phyloP scores from a whole-genome alignment of 2,113 vertebrate species.

The Notechis scutatus region DNA sequence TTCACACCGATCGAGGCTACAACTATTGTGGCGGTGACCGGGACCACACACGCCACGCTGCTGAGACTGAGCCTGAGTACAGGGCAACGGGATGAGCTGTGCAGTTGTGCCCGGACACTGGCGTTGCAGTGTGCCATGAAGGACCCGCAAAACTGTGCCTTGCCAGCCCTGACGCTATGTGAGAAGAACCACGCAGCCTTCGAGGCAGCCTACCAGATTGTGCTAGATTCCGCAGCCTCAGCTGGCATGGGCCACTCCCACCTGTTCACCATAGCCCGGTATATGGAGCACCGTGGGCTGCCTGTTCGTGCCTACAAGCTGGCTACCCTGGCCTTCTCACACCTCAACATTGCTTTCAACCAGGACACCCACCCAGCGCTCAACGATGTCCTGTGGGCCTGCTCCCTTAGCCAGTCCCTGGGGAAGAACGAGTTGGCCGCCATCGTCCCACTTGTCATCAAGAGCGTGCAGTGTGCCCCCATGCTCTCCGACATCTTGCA shows the following conservation, averaged over 20 bases:
- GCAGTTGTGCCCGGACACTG: conserved; percentile 64
- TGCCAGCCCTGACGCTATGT: conserved; percentile 68
- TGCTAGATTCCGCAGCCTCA: conserved; percentile 59
- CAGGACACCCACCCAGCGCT: conserved; percentile 71
- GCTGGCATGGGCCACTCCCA: conserved; percentile 67
- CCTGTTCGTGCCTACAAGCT: conserved; percentile 67
- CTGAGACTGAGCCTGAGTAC: conserved; percentile 63
- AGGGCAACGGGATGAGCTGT: conserved; percentile 61
- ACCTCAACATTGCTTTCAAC: conserved; percentile 69
- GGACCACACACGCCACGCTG: conserved; percentile 62
- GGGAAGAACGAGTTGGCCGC: conserved; percentile 65
- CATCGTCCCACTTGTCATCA: conserved; percentile 68
- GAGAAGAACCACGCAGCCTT: conserved; percentile 70
- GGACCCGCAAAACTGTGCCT: conserved; percentile 67
- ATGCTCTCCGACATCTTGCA: conserved; percentile 68
- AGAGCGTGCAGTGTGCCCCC: conserved; percentile 68
- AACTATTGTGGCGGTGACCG: conserved; percentile 64
- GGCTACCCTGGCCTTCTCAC: conserved; percentile 65
- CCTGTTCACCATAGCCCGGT: conserved; percentile 67
- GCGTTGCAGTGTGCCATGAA: conserved; percentile 71
- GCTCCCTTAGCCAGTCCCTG: conserved; percentile 69
- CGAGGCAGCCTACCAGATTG: conserved; percentile 69
- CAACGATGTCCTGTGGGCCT: conserved; percentile 71
- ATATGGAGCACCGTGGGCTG: conserved; percentile 70
- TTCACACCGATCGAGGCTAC: conserved; percentile 68